Evolutionary conservation across 2,797 vertebrate species (phyloP).

Genomic region (Telmatherina bonti): DNA sequence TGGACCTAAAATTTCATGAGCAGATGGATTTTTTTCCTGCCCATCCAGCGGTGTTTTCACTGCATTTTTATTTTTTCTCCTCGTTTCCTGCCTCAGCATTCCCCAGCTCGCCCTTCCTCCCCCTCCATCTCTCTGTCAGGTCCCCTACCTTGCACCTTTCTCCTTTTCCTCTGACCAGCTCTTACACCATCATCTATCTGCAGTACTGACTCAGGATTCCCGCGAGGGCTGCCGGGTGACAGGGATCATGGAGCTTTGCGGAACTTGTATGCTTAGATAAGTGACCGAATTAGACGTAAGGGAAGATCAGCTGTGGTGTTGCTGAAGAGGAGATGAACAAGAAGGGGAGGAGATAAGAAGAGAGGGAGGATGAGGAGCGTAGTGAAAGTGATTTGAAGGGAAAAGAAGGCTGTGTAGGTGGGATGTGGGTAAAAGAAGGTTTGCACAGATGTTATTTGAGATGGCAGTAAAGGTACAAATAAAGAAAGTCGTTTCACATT

Average conservation of each 20-base stretch:
- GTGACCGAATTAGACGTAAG: slow-evolving; percentile 77
- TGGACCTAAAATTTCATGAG: neutral
- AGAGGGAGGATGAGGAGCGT: neutral
- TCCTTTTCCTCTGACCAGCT: slow-evolving; percentile 17
- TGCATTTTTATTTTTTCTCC: slow-evolving; percentile 13
- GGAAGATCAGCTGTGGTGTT: slow-evolving; percentile 70
- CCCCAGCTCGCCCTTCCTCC: slow-evolving; percentile 6
- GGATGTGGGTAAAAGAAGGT: slow-evolving; percentile 1
- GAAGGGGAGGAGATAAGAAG: slow-evolving; percentile 60
- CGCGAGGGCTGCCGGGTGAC: slow-evolving; percentile 65
- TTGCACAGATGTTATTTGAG: neutral
- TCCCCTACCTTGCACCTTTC: slow-evolving; percentile 20
- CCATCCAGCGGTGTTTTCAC: slow-evolving; percentile 17
- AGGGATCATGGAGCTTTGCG: slow-evolving; percentile 73
- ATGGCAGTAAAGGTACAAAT: slow-evolving; percentile 7
- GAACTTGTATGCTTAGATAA: slow-evolving; percentile 82
- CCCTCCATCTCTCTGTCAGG: slow-evolving; percentile 26
- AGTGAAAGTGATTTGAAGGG: slow-evolving; percentile 1
- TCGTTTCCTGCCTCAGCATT: slow-evolving; percentile 20
- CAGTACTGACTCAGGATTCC: slow-evolving; percentile 69
- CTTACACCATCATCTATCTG: slow-evolving; percentile 52
- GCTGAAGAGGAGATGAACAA: slow-evolving; percentile 55
- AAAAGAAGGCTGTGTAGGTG: neutral
- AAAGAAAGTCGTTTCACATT: slow-evolving; percentile 4
- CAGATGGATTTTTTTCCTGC: slow-evolving; percentile 17